Base-by-base conservation (phyloP, 2,888 invertebrate genomes). In the Liodrosophila aerea region DNA sequence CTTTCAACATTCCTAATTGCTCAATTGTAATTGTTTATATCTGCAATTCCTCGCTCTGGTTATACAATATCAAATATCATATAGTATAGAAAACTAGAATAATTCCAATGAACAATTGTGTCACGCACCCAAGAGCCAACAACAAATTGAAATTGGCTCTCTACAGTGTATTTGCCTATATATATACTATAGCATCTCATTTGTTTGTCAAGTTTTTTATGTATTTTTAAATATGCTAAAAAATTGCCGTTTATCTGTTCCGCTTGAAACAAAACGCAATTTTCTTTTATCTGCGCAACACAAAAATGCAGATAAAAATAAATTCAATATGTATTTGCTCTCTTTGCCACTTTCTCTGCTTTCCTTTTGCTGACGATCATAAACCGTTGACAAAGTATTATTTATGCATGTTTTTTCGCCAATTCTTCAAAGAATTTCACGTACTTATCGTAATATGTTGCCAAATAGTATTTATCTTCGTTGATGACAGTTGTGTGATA, bases 281-380 rank as follows among this genome's bases (percentile, higher is more conserved):
- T 72, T 68, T 71, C 73, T 73, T 82, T 76, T 78, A 73, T 82
- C 64, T 82, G 50, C 64, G 73, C 71, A 56, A 73, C 60, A 54
- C 67, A 59, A 73, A 39, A 39, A 16, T 22, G 22, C 33, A 45
- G 73, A 70, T 76, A 78, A 51, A 77, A 77, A 77, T 77, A 77
- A 57, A 60, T 61, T 72, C 43, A 65, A 69, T 69, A 58, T 70
- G 40, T 57, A 54, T 53, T 37, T 5, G 16, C 5, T n/a, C 4
- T 43, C 43, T 60, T 60, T 54, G 33, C 46, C 39, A 40, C 53
- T 69, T 37, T 58, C 34, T 11, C 50, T 43, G 29, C n/a, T 15
- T 43, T 13, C 7, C 12, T 37, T 33, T 40, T 27, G 41, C 34
- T 51, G 53, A 64, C 49, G 54, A 12, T 39, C 45, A 64, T 47